Evolutionary conservation across 2,113 vertebrate genomes (phyloP), one percentile per base, ranked within the genome.

Genomic region (Himantopus leucocephalus): DNA sequence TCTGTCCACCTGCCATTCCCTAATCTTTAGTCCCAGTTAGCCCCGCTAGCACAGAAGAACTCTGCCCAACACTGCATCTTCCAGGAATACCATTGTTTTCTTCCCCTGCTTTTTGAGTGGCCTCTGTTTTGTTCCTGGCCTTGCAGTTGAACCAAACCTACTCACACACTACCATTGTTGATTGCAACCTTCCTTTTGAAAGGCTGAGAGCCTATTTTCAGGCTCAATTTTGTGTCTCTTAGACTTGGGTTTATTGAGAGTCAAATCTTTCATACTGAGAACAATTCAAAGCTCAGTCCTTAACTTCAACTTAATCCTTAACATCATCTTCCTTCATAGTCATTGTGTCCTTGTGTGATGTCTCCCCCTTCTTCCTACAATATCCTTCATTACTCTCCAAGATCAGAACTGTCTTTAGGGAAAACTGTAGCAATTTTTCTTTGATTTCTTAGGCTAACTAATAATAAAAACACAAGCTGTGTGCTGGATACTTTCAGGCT

Each of bases 381-480:
- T 17, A 73, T 14, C 48, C 58, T 90, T 90, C 41, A 66, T 58
- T 82, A 64, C 15, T 85, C 32, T 79, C 29, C 14, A 92, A 88
- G 74, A 88, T 82, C 74, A 76, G 63, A 90, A 53, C 17, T 76
- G 66, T 79, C 77, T 60, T 43, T 79, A 95, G 53, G 53, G 71
- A 93, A 86, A 79, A 58, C 34, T 20, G 14, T 64, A 75, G 53
- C 48, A 0, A 77, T 89, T 96, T 86, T 87, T 76, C 30, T 96
- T 87, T 79, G 26, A 70, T 91, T 96, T 85, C 62, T 90, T 85
- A 72, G 35, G 26, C 39, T 77, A 74, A 77, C 14, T 70, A 60
- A 39, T 47, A 93, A 82, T 85, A 88, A 95, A 92, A 96, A 35
- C 85, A 91, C 66, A 90, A 67, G 66, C 62, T 90, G 21, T 78